A percentile compares a stretch with the other conserved stretches of the same genome.
Conservation (phyloP, 2,888 invertebrate species). For the Neocrepidodera transversa region DNA sequence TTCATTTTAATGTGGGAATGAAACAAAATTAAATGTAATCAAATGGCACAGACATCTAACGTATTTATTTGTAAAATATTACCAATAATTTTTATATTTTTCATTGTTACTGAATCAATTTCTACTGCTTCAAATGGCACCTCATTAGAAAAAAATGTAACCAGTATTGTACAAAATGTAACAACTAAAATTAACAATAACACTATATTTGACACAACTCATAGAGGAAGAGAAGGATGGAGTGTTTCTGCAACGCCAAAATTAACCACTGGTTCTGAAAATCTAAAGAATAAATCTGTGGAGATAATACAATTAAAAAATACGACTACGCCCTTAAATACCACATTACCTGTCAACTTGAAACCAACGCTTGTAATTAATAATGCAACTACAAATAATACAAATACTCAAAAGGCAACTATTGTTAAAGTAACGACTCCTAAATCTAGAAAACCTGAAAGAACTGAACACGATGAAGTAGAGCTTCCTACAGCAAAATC, state of each 20-base stretch:
- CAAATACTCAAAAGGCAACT: conserved; percentile 14
- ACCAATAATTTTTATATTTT: not conserved
- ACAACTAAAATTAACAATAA: too few species aligned
- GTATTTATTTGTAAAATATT: not conserved
- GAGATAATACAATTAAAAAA: not conserved
- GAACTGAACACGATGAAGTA: conserved; percentile 36
- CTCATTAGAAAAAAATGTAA: not conserved
- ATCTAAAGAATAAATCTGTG: not conserved
- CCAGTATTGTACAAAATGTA: too few species aligned
- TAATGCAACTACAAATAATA: not conserved
- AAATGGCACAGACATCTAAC: conserved; percentile 3
- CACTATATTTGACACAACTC: too few species aligned
- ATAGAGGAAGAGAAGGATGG: conserved; percentile 1
- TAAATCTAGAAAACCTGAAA: conserved; percentile 34
- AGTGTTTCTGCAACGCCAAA: not conserved
- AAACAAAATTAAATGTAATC: conserved; percentile 9
- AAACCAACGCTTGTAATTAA: not conserved
- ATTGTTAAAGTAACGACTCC: conserved; percentile 1
- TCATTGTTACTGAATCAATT: not conserved
- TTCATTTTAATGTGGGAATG: not conserved
- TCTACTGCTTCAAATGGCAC: not conserved
- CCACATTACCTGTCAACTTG: not conserved
- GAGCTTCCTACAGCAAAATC: conserved; percentile 13
- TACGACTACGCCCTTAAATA: not conserved
- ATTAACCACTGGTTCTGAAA: not conserved